phyloP scores from a whole-genome alignment of 2,797 vertebrate species.

The Peromyscus melanophrys region DNA sequence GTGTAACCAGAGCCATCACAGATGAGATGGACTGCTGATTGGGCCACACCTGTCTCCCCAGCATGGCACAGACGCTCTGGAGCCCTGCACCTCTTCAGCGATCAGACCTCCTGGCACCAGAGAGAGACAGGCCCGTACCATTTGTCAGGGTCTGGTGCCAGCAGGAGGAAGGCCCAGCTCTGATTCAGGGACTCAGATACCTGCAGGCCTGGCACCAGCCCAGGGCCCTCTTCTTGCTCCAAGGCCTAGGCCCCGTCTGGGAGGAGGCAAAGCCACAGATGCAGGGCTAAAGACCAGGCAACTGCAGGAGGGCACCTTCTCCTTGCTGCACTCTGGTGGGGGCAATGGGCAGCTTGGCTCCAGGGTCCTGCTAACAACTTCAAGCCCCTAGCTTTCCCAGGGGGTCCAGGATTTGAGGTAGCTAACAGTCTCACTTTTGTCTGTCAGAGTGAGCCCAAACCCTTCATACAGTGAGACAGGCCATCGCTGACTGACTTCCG shows the following conservation, averaged over 20 bases:
- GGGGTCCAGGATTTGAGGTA: background rate
- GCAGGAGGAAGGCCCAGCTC: conserved; percentile 83
- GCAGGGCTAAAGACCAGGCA: background rate
- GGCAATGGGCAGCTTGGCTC: background rate
- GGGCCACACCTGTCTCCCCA: conserved; percentile 86
- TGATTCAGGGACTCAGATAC: conserved; percentile 85
- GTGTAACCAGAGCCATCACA: conserved; percentile 46
- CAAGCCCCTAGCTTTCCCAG: background rate
- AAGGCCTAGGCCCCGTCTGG: background rate
- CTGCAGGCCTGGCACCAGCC: conserved; percentile 81
- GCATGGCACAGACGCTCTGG: conserved; percentile 82
- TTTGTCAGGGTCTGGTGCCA: conserved; percentile 89
- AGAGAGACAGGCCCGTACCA: conserved; percentile 80
- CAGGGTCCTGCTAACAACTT: background rate
- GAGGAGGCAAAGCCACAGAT: background rate
- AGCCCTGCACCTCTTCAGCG: conserved; percentile 82
- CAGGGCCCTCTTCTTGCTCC: conserved; percentile 68
- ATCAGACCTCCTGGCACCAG: conserved; percentile 92
- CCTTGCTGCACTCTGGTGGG: background rate
- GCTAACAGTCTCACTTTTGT: background rate
- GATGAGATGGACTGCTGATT: conserved; percentile 88
- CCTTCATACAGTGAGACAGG: background rate
- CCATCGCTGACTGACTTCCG: background rate
- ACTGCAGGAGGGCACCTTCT: background rate
- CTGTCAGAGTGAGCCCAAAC: background rate